Base-by-base conservation (phyloP, 2,888 invertebrate species). In the Hypena proboscidalis region DNA sequence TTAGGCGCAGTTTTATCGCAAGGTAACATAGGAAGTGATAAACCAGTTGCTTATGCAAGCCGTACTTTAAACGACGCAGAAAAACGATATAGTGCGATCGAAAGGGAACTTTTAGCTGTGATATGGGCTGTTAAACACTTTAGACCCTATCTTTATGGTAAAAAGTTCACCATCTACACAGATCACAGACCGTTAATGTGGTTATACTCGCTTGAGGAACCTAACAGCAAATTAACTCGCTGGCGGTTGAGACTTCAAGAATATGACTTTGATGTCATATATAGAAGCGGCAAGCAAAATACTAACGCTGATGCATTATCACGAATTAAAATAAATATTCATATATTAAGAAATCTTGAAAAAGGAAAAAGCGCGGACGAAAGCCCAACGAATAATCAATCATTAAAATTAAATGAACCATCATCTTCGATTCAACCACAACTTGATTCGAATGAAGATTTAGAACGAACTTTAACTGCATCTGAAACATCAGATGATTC, bases 251-350 rank as follows among this genome's bases (percentile, higher is more conserved):
- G 36, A n/a, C 25, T 37, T 20, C 15, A 14, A 3, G 36, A 40
- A 27, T 46, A 11, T 9, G 36, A 46, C 7, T 46, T 20, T 11
- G 22, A 40, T 0, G 36, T 39, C 2, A 7, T 10, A 6, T 20
- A 47, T 14, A 47, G 41, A 17, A 6, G 4, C 0, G 41, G 47
- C 6, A 33, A 27, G 14, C 36, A 25, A 32, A 42, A 42, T 13
- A 10, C 2, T 7, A 42, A 41, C 17, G 41, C 47, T 2, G 47
- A 47, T 13, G 47, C 47, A 3, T 19, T 47, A 4, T 48, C 47
- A 1, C 33, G 35, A 2, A 36, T 40, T 8, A 32, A 33, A 32
- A 9, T 10, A 17, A 27, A 35, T 7, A 23, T 9, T 1, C n/a
- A 21, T 21, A 21, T n/a, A 21, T n/a, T 21, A n/a, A 21, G n/a